Percentiles rank a stretch among this genome's conserved stretches.
Conservation (phyloP, 2,797 vertebrate genomes). For the Channallabes apus region DNA sequence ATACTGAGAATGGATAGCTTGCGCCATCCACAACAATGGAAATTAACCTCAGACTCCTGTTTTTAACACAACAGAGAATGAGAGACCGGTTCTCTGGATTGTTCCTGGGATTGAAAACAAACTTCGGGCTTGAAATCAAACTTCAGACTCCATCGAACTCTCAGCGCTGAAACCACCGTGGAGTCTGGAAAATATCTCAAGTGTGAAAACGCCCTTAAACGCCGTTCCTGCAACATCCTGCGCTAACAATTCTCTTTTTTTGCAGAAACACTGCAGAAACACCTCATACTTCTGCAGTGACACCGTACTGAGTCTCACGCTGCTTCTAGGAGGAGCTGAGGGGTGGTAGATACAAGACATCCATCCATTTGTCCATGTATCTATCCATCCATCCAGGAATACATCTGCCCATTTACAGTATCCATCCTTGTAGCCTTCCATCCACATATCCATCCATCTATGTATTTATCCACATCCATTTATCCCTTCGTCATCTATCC, state of each 20-base stretch:
- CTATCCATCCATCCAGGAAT: not conserved
- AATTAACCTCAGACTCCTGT: not conserved
- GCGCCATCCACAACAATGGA: not conserved
- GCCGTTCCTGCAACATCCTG: not conserved
- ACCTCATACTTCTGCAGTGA: not conserved
- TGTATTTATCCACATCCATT: no score
- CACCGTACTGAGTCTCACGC: slow-evolving; percentile 1
- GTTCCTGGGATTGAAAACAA: not conserved
- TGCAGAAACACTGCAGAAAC: no score
- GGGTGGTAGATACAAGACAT: not conserved
- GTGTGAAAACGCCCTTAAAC: not conserved
- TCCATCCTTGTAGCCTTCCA: not conserved
- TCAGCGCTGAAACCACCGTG: not conserved
- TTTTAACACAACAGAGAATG: not conserved
- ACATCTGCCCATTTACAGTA: not conserved
- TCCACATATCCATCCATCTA: not conserved
- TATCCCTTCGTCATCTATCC: not conserved
- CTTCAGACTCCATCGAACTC: not conserved
- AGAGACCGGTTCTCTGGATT: not conserved
- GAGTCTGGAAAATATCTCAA: not conserved
- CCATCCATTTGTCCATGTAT: not conserved
- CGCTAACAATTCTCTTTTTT: not conserved
- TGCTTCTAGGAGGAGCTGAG: not conserved
- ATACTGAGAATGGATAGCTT: not conserved
- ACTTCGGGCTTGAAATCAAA: not conserved